These are phyloP conservation scores for Eurytoma californica DNA, from an alignment of 2,888 invertebrate species.

Conservation along the genomic window DNA sequence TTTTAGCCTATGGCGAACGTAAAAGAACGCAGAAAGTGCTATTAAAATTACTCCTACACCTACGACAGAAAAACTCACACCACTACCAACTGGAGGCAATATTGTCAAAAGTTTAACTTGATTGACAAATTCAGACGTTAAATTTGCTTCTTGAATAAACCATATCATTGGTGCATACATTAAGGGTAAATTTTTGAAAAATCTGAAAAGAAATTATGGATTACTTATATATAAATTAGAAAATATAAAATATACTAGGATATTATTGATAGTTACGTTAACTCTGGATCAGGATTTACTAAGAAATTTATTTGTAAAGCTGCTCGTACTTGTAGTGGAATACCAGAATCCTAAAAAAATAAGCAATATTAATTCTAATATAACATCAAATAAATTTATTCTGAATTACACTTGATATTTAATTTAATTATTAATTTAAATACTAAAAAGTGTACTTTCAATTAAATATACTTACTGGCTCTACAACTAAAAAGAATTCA, in stretches of 20 bases:
- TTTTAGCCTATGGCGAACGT: conserved; percentile 67
- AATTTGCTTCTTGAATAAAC: conserved; percentile 82
- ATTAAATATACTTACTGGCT: conserved; percentile 77
- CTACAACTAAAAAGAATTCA: conserved; percentile 82
- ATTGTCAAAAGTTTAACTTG: conserved; percentile 77
- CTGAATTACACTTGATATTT: background rate
- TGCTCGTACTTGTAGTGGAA: conserved; percentile 85
- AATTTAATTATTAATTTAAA: background rate
- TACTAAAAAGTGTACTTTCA: background rate
- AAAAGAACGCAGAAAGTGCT: conserved; percentile 70
- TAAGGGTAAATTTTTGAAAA: conserved; percentile 77
- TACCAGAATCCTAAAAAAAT: conserved; percentile 79
- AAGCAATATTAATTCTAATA: too few species aligned
- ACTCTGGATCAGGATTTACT: conserved; percentile 76
- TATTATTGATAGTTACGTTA: conserved; percentile 75
- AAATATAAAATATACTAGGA: conserved; percentile 26
- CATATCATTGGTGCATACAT: conserved; percentile 85
- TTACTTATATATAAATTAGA: conserved; percentile 12
- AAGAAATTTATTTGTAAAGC: conserved; percentile 87
- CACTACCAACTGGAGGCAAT: conserved; percentile 75
- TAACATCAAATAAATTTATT: too few species aligned
- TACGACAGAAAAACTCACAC: conserved; percentile 78
- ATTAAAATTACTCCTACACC: conserved; percentile 74
- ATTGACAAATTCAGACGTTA: conserved; percentile 78
- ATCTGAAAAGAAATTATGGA: conserved; percentile 73